Base-by-base conservation (phyloP, 2,797 vertebrate species). In the Nyctibius grandis region DNA sequence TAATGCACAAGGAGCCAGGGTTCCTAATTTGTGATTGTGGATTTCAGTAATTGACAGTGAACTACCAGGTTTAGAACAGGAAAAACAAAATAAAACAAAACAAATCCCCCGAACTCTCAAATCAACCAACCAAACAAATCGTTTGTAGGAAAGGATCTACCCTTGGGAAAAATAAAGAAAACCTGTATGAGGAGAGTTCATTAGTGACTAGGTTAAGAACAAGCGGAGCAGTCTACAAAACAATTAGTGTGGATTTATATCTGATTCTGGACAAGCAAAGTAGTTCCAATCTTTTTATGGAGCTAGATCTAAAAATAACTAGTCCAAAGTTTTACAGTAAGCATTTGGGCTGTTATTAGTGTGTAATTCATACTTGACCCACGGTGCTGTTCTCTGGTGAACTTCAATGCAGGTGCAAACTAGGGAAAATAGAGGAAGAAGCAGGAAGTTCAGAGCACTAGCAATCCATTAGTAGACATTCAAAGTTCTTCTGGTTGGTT, bases 61-160 rank as follows among this genome's bases (percentile, higher is more conserved):
- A 29, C 20, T 33, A 44, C 5, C 15, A 53, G 17, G 3, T 56
- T 80, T 57, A 63, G 54, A 79, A 67, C 11, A 65, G 11, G 34
- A 72, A 63, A 61, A 87, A 14, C 13, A 82, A 93, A 72, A 36
- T 8, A 50, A 79, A 75, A 5, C 9, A 63, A 64, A 74, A 20
- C 2, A 51, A 33, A 25, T 7, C 11, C 31, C 45, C 29, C 74
- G 20, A 45, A 51, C 1, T 9, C 8, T 9, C 18, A 60, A 88
- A 70, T 1, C 12, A 69, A 44, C 1, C 6, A 74, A 48, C 0
- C 3, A 78, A 74, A 1, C 4, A 68, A 12, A 33, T 28, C 12
- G 54, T 88, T 81, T 34, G 5, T 19, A 73, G 44, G n/a, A 81
- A 63, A 80, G 3, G 12, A 19, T 48, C 19, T 68, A 38, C 10